phyloP scores from a whole-genome alignment of 2,113 vertebrate species.

The Isurus oxyrinchus region DNA sequence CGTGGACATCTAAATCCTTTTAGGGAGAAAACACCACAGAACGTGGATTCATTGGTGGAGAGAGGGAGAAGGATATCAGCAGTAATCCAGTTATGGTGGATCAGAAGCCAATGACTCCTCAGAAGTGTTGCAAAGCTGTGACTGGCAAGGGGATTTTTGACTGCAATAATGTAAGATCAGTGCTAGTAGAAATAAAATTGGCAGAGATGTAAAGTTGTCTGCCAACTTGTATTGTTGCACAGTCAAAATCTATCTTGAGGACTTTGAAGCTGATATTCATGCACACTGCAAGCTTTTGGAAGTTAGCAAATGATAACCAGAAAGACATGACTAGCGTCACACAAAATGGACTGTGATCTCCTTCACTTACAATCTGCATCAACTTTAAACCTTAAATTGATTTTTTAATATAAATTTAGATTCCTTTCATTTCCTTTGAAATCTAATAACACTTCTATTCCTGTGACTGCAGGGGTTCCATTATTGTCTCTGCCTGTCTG shows the following conservation, averaged over 20 bases:
- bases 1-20: neutral
- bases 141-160: neutral
- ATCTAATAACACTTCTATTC: neutral
- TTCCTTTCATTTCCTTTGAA: neutral
- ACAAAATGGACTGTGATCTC: neutral
- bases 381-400: neutral
- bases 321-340: neutral
- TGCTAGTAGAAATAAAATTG: neutral
- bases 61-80: neutral
- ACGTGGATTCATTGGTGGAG: neutral
- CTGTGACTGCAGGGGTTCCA: neutral
- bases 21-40: neutral
- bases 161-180: neutral
- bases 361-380: neutral
- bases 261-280: neutral
- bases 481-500: neutral
- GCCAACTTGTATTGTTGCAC: neutral
- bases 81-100: neutral
- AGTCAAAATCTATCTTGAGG: neutral
- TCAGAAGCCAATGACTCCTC: neutral
- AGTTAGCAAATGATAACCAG: neutral
- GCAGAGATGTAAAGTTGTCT: neutral
- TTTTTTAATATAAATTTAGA: neutral
- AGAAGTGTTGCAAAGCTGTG: neutral
- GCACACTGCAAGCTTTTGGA: neutral